phyloP scores from a whole-genome alignment of 2,113 vertebrate species.

The Boleophthalmus pectinirostris region DNA sequence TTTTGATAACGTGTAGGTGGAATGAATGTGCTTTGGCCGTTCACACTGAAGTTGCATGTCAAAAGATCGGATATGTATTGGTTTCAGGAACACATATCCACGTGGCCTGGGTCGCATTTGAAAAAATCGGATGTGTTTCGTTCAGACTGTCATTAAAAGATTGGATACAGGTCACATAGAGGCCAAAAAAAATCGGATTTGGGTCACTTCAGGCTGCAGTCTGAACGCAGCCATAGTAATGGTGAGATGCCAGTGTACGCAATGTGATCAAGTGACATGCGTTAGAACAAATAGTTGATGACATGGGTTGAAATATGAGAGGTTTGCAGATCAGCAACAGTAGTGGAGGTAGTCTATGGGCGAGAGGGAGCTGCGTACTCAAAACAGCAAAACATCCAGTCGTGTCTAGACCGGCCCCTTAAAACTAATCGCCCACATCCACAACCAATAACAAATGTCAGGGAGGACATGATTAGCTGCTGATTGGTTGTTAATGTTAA shows the following conservation, averaged over 20 bases:
- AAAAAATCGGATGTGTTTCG: too few species aligned
- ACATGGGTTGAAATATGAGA: slow-evolving; percentile 36
- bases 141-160: too few species aligned
- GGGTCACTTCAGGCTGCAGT: too few species aligned
- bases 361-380: slow-evolving; percentile 25
- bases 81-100: too few species aligned
- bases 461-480: slow-evolving; percentile 4
- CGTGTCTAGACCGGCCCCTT: slow-evolving; percentile 69
- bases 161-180: too few species aligned
- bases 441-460: slow-evolving; percentile 54
- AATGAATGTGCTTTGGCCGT: too few species aligned
- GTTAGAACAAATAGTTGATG: slow-evolving; percentile 29
- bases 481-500: slow-evolving; percentile 48
- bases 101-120: too few species aligned
- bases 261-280: slow-evolving; percentile 35
- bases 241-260: background rate
- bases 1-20: too few species aligned
- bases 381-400: slow-evolving; percentile 26
- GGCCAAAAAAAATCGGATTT: too few species aligned
- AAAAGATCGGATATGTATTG: too few species aligned
- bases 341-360: slow-evolving; percentile 56
- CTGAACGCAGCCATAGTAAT: too few species aligned
- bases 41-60: too few species aligned
- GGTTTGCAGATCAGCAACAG: slow-evolving; percentile 60
- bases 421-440: slow-evolving; percentile 63